Conservation (phyloP, 2,888 invertebrate species). For the Rhamphomyia laevipes region DNA sequence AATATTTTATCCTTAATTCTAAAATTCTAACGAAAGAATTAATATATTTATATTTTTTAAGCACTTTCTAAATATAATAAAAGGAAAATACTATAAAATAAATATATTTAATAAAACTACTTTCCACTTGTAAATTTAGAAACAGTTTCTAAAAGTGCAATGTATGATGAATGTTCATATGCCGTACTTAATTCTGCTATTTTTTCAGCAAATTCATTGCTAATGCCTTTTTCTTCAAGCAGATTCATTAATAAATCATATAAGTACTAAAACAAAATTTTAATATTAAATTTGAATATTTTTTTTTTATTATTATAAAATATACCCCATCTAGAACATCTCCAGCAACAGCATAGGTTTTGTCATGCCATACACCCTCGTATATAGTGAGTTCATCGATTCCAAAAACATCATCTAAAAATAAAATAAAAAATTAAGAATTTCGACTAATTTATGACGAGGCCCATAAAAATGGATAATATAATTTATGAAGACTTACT, state of each 20-base stretch:
- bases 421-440: too few species aligned
- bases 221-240: slow-evolving; percentile 90
- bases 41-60: too few species aligned
- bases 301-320: neutral
- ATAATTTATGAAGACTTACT: slow-evolving; percentile 39
- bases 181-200: slow-evolving; percentile 78
- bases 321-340: slow-evolving; percentile 89
- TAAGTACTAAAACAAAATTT: slow-evolving; percentile 59
- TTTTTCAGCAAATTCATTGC: slow-evolving; percentile 85
- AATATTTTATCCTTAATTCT: too few species aligned
- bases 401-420: slow-evolving; percentile 75
- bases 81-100: neutral
- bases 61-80: neutral
- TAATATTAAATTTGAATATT: neutral
- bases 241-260: slow-evolving; percentile 92
- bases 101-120: slow-evolving; percentile 14
- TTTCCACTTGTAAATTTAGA: slow-evolving; percentile 70
- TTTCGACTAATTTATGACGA: slow-evolving; percentile 38
- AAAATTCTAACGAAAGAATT: too few species aligned
- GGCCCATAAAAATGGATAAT: slow-evolving; percentile 4
- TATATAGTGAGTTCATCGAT: slow-evolving; percentile 89
- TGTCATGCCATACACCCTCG: slow-evolving; percentile 78
- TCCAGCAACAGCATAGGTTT: slow-evolving; percentile 80
- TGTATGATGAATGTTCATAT: slow-evolving; percentile 88
- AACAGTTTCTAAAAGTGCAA: slow-evolving; percentile 67